A percentile compares a stretch with the other conserved stretches of the same genome.
Evolutionary conservation across 2,888 invertebrate species (phyloP).

Genomic region (Odontocolon sp.): DNA sequence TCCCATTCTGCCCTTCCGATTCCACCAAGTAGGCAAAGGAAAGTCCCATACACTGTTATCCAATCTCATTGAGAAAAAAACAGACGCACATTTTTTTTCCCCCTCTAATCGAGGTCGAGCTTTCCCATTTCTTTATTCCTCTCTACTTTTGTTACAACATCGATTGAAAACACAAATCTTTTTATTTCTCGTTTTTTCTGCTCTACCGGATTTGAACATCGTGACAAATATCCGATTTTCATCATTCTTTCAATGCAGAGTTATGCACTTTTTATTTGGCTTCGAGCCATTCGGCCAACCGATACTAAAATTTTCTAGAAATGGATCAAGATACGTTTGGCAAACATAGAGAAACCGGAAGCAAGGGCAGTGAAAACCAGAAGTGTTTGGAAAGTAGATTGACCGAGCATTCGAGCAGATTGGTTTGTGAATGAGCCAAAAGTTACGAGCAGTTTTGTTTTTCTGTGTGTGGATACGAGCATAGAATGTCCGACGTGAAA

Average conservation of each 20-base stretch:
- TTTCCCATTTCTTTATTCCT: not conserved
- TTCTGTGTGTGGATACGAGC: constrained; percentile 6
- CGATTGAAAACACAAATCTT: constrained; percentile 1
- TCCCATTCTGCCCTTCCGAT: not conserved
- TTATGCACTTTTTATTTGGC: constrained; percentile 60
- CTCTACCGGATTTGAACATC: not conserved
- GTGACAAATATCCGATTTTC: constrained; percentile 32
- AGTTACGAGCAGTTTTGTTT: constrained; percentile 15
- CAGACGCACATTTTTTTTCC: no score
- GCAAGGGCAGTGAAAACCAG: not conserved
- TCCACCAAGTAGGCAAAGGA: not conserved
- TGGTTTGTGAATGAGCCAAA: constrained; percentile 54
- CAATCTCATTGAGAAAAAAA: no score
- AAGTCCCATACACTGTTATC: not conserved
- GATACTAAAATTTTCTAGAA: constrained; percentile 32
- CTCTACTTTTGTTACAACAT: not conserved
- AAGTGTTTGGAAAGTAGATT: constrained; percentile 53
- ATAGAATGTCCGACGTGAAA: no score
- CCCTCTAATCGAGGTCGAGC: no score
- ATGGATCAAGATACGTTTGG: constrained; percentile 55
- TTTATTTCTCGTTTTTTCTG: not conserved
- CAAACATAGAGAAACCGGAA: constrained; percentile 26
- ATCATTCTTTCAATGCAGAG: constrained; percentile 17
- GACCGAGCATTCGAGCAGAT: constrained; percentile 52
- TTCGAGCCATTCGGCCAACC: constrained; percentile 39